These are phyloP conservation scores for Aphodius sticticus DNA, from an alignment of 2,888 invertebrate genomes.

Conservation along the genomic window DNA sequence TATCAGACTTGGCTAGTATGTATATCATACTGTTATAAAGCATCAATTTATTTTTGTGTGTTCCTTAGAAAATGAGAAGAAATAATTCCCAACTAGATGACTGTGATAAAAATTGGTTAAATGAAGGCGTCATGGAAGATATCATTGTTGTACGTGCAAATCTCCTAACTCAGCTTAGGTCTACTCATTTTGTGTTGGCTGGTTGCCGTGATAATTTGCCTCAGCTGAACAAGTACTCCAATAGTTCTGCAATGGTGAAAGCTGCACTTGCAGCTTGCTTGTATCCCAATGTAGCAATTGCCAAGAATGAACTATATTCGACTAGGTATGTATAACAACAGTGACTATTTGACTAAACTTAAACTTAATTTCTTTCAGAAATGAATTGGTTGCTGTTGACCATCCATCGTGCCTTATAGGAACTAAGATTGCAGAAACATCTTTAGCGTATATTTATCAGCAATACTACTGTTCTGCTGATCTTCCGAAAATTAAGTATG, in stretches of 20 bases:
- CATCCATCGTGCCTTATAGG: background rate
- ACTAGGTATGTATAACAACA: background rate
- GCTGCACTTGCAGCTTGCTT: background rate
- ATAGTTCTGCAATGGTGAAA: background rate
- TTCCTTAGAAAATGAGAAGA: background rate
- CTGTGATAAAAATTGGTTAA: background rate
- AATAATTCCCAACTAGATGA: background rate
- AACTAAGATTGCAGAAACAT: background rate
- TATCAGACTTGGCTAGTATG: background rate
- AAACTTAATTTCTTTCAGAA: background rate
- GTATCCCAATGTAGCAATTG: background rate
- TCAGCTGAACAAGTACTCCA: background rate
- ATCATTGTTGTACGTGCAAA: background rate
- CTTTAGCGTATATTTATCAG: background rate
- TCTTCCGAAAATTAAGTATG: background rate
- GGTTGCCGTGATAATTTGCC: background rate
- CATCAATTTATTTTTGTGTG: background rate
- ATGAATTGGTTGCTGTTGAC: background rate
- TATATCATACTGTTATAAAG: background rate
- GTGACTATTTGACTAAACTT: background rate
- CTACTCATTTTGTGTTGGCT: background rate
- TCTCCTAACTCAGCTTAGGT: background rate
- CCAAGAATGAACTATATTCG: background rate
- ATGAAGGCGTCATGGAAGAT: background rate
- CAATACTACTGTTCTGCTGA: background rate